Evolutionary conservation across 2,888 invertebrate genomes (phyloP), one percentile per base, ranked within the genome.

Genomic region (Crossocerus cetratus): DNA sequence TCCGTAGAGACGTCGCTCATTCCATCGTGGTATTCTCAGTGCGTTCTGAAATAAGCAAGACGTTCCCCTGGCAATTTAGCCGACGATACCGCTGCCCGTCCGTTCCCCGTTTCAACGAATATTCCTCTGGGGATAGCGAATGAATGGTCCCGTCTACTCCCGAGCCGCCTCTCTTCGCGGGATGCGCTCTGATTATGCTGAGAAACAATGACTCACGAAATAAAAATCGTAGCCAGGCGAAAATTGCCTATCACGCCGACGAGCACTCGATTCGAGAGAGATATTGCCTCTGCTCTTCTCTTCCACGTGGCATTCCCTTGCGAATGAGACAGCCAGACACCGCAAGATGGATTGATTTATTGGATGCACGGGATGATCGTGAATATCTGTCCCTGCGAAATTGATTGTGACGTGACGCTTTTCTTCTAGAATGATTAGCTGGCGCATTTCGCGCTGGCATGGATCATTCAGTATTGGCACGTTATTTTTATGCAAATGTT

Each of bases 21-120:
- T 81, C 32, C 32, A 80, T 80, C 49, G 4, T 16, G 65, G 56
- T 66, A 54, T 56, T 64, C 69, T 67, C 69, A 76, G 76, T 74
- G 70, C 49, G 49, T 49, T 16, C 14, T 70, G 69, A 63, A 76
- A 80, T 81, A 80, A 75, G 78, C 76, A 83, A 83, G 82, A 81
- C 65, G 76, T 72, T 81, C 74, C 78, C 76, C 63, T 78, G 82
- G 76, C 83, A 81, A 83, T 82, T 82, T 82, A 80, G 73, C 72
- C 65, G 53, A 53, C 81, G 73, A 81, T 76, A 67, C 8, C 32
- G 11, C 66, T 54, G 65, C 66, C 67, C 68, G 74, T 78, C 74
- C 49, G 65, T 81, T 78, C 58, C 70, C 69, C 73, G 58, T 75
- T 76, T 69, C 79, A 63, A 75, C 77, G 77, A 77, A 82, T 80